phyloP scores from a whole-genome alignment of 2,888 invertebrate genomes.

The Diarsia dahlii region DNA sequence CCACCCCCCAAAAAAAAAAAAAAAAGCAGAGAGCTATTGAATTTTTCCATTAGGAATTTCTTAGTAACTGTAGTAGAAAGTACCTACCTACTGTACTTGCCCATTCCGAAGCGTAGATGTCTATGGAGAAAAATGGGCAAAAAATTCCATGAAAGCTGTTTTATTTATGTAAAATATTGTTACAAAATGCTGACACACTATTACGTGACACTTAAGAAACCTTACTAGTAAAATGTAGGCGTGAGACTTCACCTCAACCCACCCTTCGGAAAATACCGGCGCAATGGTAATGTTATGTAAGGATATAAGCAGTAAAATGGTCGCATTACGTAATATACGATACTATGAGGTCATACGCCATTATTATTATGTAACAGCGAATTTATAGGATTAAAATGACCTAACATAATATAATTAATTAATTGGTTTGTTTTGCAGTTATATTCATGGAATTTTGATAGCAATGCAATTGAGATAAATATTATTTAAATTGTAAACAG shows the following conservation, averaged over 20 bases:
- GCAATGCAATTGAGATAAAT: conserved; percentile 31
- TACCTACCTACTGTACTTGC: too few relatives aligned
- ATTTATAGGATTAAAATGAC: background rate
- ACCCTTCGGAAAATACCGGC: background rate
- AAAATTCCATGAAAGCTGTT: too few relatives aligned
- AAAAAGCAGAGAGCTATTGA: too few relatives aligned
- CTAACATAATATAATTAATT: conserved; percentile 33
- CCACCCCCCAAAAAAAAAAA: too few relatives aligned
- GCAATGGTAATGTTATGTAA: conserved; percentile 1
- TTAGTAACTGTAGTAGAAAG: too few relatives aligned
- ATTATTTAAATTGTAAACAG: conserved; percentile 32
- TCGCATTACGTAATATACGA: conserved; percentile 23
- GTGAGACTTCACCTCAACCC: background rate
- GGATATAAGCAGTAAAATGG: background rate
- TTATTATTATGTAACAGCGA: conserved; percentile 22
- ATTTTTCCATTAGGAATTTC: too few relatives aligned
- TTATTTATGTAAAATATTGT: too few relatives aligned
- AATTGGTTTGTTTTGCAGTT: conserved; percentile 31
- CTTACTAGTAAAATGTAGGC: background rate
- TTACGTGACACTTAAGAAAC: background rate
- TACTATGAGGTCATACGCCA: conserved; percentile 2
- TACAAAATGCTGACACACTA: too few relatives aligned
- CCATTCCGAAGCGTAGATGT: too few relatives aligned
- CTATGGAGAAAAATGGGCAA: too few relatives aligned
- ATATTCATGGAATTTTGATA: conserved; percentile 30